These are phyloP conservation scores for Anolis sagrei DNA, from an alignment of 2,113 vertebrate species.

Conservation along the genomic window DNA sequence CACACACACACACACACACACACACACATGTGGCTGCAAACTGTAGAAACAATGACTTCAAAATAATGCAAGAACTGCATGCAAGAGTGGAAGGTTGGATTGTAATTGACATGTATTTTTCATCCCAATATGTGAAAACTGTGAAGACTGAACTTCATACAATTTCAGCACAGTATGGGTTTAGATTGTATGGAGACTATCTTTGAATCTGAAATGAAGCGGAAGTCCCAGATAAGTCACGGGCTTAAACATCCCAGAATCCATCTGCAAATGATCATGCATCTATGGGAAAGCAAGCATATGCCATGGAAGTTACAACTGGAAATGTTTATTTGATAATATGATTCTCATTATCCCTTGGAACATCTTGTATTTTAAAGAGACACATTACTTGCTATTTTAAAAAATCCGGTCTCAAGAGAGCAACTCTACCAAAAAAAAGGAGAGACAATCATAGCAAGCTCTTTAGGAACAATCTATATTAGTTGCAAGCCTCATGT, in stretches of 20 bases:
- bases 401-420: neutral
- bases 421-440: neutral
- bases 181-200: neutral
- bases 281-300: constrained; percentile 1
- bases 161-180: neutral
- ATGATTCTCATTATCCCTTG: constrained; percentile 25
- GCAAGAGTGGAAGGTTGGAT: neutral
- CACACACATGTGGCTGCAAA: neutral
- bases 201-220: neutral
- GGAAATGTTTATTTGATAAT: neutral
- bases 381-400: neutral
- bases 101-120: neutral
- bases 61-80: neutral
- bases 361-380: neutral
- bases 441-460: neutral
- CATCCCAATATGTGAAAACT: neutral
- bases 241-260: neutral
- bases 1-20: too few species aligned
- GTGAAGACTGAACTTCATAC: neutral
- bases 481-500: neutral
- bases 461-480: neutral
- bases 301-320: neutral
- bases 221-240: neutral
- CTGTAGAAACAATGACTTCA: neutral
- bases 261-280: constrained; percentile 15